Evolutionary conservation across 2,113 vertebrate genomes (phyloP).

Genomic region (Terrapene triunguis): DNA sequence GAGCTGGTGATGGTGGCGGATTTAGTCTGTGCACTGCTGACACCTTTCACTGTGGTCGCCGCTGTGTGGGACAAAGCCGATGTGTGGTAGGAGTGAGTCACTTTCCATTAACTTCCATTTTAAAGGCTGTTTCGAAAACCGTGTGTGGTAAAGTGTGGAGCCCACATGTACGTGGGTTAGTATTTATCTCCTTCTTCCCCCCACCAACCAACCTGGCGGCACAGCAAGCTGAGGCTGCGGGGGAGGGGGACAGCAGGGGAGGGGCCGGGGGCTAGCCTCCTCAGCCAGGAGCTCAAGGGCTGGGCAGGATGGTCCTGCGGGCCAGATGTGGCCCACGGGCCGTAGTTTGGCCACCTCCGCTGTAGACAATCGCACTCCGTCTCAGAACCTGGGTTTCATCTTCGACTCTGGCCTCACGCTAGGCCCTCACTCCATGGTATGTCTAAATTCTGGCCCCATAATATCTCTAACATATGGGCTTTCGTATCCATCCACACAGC

Average conservation of each 20-base stretch:
- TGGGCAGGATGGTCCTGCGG: too few relatives aligned
- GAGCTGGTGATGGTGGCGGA: rapidly evolving
- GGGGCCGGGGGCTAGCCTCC: too few relatives aligned
- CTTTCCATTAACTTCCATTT: conserved; percentile 37
- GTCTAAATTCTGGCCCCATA: not conserved
- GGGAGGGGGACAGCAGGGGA: too few relatives aligned
- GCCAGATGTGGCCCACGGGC: too few relatives aligned
- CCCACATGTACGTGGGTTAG: not conserved
- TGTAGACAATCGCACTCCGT: not conserved
- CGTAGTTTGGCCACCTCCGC: too few relatives aligned
- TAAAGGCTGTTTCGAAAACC: not conserved
- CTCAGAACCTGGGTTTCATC: not conserved
- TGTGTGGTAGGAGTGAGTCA: conserved; percentile 24
- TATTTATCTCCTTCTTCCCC: not conserved
- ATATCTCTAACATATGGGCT: not conserved
- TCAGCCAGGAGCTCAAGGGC: too few relatives aligned
- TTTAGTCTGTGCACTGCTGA: not conserved
- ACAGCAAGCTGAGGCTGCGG: too few relatives aligned
- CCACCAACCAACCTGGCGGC: not conserved
- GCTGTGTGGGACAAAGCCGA: conserved; percentile 45
- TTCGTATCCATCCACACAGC: not conserved
- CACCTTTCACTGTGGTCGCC: not conserved
- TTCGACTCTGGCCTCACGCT: not conserved
- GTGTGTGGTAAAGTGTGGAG: not conserved
- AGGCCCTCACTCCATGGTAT: not conserved